Evolutionary conservation across 1,140 invertebrate genomes (phyloP), one percentile per base, ranked within the genome.

Genomic region (Adelges cooleyi): DNA sequence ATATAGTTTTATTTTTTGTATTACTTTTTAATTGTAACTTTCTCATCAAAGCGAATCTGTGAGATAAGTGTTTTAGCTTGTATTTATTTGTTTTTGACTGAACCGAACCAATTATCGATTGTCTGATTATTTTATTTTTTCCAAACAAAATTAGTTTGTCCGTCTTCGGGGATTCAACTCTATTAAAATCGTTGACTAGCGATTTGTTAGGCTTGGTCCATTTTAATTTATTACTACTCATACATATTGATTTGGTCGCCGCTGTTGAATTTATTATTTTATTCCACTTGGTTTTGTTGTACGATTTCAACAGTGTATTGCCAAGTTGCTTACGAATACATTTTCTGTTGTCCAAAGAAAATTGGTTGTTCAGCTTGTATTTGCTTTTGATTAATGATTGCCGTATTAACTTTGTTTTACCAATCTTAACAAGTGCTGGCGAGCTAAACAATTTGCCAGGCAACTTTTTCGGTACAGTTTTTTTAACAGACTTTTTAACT

Each of bases 71-170:
- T 48, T 62, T 62, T 3, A 46, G 40, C 56, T 46, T 29, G 33
- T 33, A 62, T 3, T 17, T 48, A 13, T 62, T 62, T 1, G 23
- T 20, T 33, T 62, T 62, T 33, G 56, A 48, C 15, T 62, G 42
- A 20, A 15, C 27, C 15, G 56, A 20, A 15, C 18, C 46, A 29
- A 62, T 46, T 20, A 62, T 20, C 3, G 56, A 62, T 20, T 62
- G 56, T 33, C 56, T 44, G 29, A 62, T 62, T 11, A 62, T 62
- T 62, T 62, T 62, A 62, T 62, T 62, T 1, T 46, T 62, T 13
- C 56, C 56, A 48, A 62, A 62, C 22, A 62, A 62, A 62, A 62
- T 62, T 13, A 62, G 27, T 48, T 62, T 62, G 27, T 62, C 56
- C 18, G 25, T 18, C 33, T 62, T 46, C 29, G 23, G 56, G 20